Evolutionary conservation across 2,797 vertebrate species (phyloP).

Genomic region (Sebastes flavidus): DNA sequence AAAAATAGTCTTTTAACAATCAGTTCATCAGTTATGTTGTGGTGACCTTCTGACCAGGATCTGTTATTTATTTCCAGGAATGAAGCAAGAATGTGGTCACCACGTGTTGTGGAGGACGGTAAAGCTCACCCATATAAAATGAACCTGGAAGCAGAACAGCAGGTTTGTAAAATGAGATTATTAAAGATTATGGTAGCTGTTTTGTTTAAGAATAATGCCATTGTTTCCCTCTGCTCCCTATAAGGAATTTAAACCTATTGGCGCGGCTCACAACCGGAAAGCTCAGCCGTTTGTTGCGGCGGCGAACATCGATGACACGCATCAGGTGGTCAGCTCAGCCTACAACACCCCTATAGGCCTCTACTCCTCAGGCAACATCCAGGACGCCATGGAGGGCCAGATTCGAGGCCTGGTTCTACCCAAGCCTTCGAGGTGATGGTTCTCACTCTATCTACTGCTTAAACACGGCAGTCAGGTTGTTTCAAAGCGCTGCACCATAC

Average conservation of each 20-base stretch:
- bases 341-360: conserved; percentile 99
- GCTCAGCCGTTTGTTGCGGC: conserved; percentile 95
- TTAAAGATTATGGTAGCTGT: neutral
- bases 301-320: conserved; percentile 95
- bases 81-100: conserved; percentile 92
- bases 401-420: conserved; percentile 89
- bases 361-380: conserved; percentile 97
- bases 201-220: neutral
- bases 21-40: neutral
- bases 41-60: conserved; percentile 17
- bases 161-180: conserved; percentile 81
- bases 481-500: neutral
- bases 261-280: conserved; percentile 91
- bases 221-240: conserved; percentile 60
- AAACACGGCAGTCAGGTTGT: neutral
- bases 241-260: conserved; percentile 96
- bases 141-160: conserved; percentile 92
- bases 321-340: conserved; percentile 95
- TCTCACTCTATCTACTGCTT: neutral
- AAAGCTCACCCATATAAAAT: conserved; percentile 90
- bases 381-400: conserved; percentile 95
- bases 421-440: conserved; percentile 86
- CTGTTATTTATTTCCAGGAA: conserved; percentile 76
- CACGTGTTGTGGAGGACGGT: conserved; percentile 87
- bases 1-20: neutral